Evolutionary conservation across 2,113 vertebrate genomes (phyloP), one percentile per base, ranked within the genome.

Genomic region (Lichenostomus cassidix): DNA sequence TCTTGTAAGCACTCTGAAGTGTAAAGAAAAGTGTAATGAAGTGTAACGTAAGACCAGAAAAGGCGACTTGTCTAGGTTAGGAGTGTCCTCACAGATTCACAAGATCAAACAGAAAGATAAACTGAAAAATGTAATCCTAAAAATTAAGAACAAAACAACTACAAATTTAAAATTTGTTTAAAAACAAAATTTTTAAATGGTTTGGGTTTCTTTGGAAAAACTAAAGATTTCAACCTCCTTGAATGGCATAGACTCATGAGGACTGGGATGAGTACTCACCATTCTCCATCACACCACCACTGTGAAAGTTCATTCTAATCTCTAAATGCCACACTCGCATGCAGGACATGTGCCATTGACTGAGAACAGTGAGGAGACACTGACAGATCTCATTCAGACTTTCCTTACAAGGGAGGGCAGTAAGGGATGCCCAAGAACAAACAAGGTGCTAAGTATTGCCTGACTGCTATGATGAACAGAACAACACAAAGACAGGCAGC

Each of bases 281-380:
- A 37, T 39, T 37, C 37, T 44, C 25, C 29, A 35, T 12, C 58
- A 49, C 47, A 79, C 5, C 35, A 65, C 15, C 25, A n/a, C 20
- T 10, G 7, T 28, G 11, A 6, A 71, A 60, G 9, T 11, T 44
- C 17, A 35, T 12, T 24, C 22, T 42, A 2, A 44, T 7, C 18
- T 77, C 58, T 63, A 12, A 3, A 18, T 7, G 19, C 33, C 33
- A n/a, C 3, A 16, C 29, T 50, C 4, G 4, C 35, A 64, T 19
- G 3, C 1, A 33, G 35, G 31, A 55, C 27, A 24, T 0, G 1
- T 28, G 31, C 62, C 44, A 24, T 19, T 5, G 55, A 19, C 7
- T 15, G 35, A 83, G 39, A 52, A 16, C 59, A 37, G 3, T 2
- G 14, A 59, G 49, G 28, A 71, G 9, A 59, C 7, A 29, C 8